These are phyloP conservation scores for Lithodes maja DNA, from an alignment of 2,888 invertebrate species.

Conservation along the genomic window DNA sequence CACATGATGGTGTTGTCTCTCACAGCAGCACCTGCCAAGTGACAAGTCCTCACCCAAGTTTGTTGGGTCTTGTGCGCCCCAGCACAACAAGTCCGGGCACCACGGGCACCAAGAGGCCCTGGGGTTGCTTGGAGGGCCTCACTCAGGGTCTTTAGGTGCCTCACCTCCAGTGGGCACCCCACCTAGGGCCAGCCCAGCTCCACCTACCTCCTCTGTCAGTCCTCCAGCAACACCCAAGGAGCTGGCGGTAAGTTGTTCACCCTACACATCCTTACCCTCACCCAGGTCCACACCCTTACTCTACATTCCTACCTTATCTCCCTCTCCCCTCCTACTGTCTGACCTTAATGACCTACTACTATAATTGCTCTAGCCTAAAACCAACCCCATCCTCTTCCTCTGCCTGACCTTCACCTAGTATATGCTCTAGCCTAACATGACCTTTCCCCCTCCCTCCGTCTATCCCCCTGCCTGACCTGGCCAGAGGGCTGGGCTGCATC, in stretches of 20 bases:
- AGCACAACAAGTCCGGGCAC: slow-evolving; percentile 50
- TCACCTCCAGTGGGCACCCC: slow-evolving; percentile 60
- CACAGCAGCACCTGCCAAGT: slow-evolving; percentile 66
- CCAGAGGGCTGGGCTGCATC: background rate
- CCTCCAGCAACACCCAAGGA: slow-evolving; percentile 62
- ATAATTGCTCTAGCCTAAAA: background rate
- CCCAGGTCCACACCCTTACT: background rate
- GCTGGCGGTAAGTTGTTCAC: slow-evolving; percentile 56
- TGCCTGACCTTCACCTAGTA: background rate
- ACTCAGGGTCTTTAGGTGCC: slow-evolving; percentile 54
- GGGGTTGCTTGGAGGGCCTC: slow-evolving; percentile 63
- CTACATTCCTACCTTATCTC: background rate
- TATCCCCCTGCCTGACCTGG: background rate
- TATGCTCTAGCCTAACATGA: no score
- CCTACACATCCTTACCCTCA: slow-evolving; percentile 35
- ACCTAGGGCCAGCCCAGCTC: slow-evolving; percentile 63
- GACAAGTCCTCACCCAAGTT: slow-evolving; percentile 64
- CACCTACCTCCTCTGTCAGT: slow-evolving; percentile 60
- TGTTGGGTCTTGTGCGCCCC: slow-evolving; percentile 43
- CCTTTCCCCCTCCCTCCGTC: background rate
- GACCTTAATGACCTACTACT: background rate
- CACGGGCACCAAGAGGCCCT: slow-evolving; percentile 57
- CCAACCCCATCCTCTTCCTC: background rate
- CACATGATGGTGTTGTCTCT: slow-evolving; percentile 62
- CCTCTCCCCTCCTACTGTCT: slow-evolving; percentile 25